phyloP scores from a whole-genome alignment of 2,113 vertebrate species.

The Mustelus asterias region DNA sequence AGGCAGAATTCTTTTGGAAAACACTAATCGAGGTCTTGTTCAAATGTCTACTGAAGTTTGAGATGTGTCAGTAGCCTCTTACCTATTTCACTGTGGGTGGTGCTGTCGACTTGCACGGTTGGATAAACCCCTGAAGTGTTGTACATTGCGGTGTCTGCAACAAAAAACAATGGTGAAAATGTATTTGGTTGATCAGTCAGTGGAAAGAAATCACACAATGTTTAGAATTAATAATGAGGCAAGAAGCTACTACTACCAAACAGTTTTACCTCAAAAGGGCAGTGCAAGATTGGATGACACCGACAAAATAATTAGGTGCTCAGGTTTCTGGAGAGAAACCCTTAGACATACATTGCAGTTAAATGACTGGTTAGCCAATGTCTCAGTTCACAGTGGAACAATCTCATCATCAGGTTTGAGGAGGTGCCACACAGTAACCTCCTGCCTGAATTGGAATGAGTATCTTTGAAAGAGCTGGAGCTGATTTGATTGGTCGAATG shows the following conservation, averaged over 20 bases:
- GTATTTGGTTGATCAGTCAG: not conserved
- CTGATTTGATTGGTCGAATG: not conserved
- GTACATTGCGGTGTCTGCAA: constrained; percentile 83
- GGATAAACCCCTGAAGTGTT: constrained; percentile 72
- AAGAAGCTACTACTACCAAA: not conserved
- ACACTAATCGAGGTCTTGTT: not conserved
- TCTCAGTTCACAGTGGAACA: not conserved
- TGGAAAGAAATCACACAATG: not conserved
- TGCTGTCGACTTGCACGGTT: not conserved
- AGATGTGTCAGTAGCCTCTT: not conserved
- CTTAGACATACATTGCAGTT: not conserved
- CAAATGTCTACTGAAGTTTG: not conserved
- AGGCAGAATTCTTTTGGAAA: not conserved
- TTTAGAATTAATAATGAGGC: not conserved
- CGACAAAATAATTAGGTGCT: not conserved
- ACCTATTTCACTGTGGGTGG: constrained; percentile 33
- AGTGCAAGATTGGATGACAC: not conserved
- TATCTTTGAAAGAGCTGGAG: not conserved
- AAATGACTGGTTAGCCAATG: not conserved
- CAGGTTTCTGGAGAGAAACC: not conserved
- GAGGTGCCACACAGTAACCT: not conserved
- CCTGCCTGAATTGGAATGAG: not conserved
- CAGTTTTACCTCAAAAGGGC: not conserved
- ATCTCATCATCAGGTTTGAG: not conserved
- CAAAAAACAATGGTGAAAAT: constrained; percentile 24